Evolutionary conservation across 2,113 vertebrate species (phyloP), one percentile per base, ranked within the genome.

Genomic region (Nicator chloris): DNA sequence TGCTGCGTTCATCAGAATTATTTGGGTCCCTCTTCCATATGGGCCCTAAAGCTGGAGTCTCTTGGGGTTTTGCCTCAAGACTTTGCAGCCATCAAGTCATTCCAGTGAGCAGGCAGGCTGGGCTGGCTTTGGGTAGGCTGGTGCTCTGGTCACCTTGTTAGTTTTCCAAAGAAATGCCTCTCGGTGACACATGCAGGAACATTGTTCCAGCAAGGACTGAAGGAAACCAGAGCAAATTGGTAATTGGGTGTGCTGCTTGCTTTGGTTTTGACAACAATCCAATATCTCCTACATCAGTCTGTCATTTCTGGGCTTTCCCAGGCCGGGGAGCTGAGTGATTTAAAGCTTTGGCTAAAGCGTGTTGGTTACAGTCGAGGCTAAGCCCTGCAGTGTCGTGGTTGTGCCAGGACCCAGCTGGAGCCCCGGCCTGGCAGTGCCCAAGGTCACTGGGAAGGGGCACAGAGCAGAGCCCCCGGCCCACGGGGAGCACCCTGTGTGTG

Each of bases 361-460:
- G 6, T 26, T 49, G 19, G 16, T 31, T 33, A 15, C 9, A n/a
- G 39, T 50, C 24, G 23, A 30, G 44, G 39, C n/a, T 61, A n/a
- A 89, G 37, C 81, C n/a, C 47, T 73, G 50, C 40, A 44, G 33
- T 19, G 15, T 18, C 40, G 3, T 26, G 2, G 1, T 44, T 49
- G 37, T n/a, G 53, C 26, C 24, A 45, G 59, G 31, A 14, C 30
- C 19, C 71, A 71, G 54, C 65, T 70, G 2, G 31, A 78, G 50
- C 26, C 20, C 22, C 1, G 1, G 31, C 17, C 68, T 86, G 60
- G 15, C 40, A 57, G 39, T 19, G 47, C 16, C 28, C 30, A 56
- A 24, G 33, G 4, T 24, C 63, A 8, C 30, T 1, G 0, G 33
- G 17, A 39, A 2, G 1, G 28, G 37, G 12, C 26, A 3, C 47